Conservation (phyloP, 2,797 vertebrate species). For the Smutsia gigantea region DNA sequence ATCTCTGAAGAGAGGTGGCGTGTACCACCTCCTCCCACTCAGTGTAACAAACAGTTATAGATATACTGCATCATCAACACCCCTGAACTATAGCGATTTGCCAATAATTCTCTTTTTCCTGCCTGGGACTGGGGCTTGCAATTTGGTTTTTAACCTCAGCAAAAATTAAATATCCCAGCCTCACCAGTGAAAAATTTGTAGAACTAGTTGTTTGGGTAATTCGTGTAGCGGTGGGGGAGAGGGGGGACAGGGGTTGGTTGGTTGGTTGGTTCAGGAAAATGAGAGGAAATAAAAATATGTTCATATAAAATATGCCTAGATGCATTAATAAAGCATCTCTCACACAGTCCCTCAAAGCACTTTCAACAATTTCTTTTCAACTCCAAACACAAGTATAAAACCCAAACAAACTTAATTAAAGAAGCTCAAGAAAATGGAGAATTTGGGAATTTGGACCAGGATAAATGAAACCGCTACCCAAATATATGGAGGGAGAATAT, state of each 20-base stretch:
- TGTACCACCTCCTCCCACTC: slow-evolving; percentile 62
- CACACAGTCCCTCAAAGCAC: background rate
- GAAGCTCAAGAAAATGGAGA: slow-evolving; percentile 2
- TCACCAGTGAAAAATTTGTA: slow-evolving; percentile 6
- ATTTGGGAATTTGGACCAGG: slow-evolving; percentile 9
- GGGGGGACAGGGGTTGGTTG: background rate
- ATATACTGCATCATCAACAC: slow-evolving; percentile 24
- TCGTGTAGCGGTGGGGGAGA: background rate
- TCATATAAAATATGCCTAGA: background rate
- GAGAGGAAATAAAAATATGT: background rate
- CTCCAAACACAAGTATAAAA: slow-evolving; percentile 28
- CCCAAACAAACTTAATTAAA: slow-evolving; percentile 65
- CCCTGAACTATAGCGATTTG: background rate
- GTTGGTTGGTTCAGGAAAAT: background rate
- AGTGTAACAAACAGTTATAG: slow-evolving; percentile 61
- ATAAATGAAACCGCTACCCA: slow-evolving; percentile 65
- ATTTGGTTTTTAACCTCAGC: slow-evolving; percentile 48
- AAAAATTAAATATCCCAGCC: slow-evolving; percentile 48
- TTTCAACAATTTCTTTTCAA: slow-evolving; percentile 46
- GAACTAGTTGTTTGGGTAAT: slow-evolving; percentile 1
- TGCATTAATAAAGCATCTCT: slow-evolving; percentile 20
- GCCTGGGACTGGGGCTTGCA: background rate
- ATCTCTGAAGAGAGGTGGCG: slow-evolving; percentile 47
- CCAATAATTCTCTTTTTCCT: slow-evolving; percentile 33
- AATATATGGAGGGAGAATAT: slow-evolving; percentile 59